Evolutionary conservation across 2,888 invertebrate species (phyloP), one percentile per base, ranked within the genome.

Genomic region (Polyploca ridens): DNA sequence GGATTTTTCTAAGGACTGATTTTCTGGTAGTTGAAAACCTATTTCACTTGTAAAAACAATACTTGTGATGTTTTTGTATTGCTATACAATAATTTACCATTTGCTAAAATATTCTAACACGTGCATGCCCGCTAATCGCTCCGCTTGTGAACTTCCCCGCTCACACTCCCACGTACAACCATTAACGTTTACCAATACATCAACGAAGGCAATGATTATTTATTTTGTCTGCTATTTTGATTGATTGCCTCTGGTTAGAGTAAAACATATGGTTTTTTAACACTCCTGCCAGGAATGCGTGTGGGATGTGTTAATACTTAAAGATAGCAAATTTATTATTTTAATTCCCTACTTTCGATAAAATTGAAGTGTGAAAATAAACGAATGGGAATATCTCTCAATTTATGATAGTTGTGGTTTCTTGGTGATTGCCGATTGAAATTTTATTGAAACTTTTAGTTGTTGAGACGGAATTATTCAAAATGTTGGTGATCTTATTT

Each of bases 221-320:
- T 54, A 54, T 54, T 54, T 54, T 54, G 19, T 19, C 54, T 19
- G 54, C 16, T 54, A 54, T 54, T 54, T 54, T 54, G 54, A 54
- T 54, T 54, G 54, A 54, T 54, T 54, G 10, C 54, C 19, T 54
- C 54, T 54, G 54, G 54, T 54, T 54, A 54, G 19, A 54, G 54
- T 19, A 19, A 54, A 54, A 54, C 54, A 19, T 19, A 54, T 19
- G 54, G 54, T 19, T 35, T 19, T 19, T 54, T 8, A 54, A 54
- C 54, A 54, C 54, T 16, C 10, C 19, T 10, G 7, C 19, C 10
- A 0, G 19, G 54, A 16, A 19, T 19, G 19, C 54, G 54, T 3
- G 54, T 16, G 54, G 19, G 54, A 19, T 54, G 54, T 54, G 19
- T 54, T 54, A 19, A 54, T 54, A 54, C 10, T 16, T 54, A 19